Percentiles rank a stretch among this genome's conserved stretches.
Conservation (phyloP, 2,888 invertebrate species). For the Zhuqinia jingwanae region DNA sequence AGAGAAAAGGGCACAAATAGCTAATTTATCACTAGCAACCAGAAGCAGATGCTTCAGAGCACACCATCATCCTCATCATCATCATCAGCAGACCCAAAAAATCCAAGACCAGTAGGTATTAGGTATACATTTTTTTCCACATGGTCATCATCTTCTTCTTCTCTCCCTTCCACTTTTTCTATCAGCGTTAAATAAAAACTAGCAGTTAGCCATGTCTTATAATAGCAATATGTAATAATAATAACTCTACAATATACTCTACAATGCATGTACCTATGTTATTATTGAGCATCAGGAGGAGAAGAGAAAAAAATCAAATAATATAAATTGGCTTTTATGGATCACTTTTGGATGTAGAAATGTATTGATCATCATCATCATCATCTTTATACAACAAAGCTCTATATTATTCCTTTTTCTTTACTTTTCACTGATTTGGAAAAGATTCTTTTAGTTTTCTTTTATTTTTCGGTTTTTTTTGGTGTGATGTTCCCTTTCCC, state of each 20-base stretch:
- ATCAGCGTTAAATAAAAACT: neutral
- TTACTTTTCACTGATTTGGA: constrained; percentile 43
- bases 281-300: neutral
- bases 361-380: too few relatives aligned
- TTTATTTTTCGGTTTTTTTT: neutral
- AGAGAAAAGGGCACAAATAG: constrained; percentile 55
- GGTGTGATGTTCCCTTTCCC: neutral
- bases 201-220: neutral
- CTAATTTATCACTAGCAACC: constrained; percentile 67
- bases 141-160: neutral
- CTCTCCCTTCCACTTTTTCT: too few relatives aligned
- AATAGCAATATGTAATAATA: too few relatives aligned
- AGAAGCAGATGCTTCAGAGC: constrained; percentile 53
- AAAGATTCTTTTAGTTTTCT: constrained; percentile 44
- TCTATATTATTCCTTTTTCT: constrained; percentile 23
- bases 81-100: neutral
- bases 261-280: neutral
- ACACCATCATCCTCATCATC: neutral
- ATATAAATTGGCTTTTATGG: too few relatives aligned
- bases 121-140: constrained; percentile 4
- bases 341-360: too few relatives aligned
- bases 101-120: neutral
- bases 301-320: too few relatives aligned
- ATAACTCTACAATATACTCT: too few relatives aligned
- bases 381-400: neutral